Evolutionary conservation across 2,113 vertebrate species (phyloP).

Genomic region (Thinocorus orbignyianus): DNA sequence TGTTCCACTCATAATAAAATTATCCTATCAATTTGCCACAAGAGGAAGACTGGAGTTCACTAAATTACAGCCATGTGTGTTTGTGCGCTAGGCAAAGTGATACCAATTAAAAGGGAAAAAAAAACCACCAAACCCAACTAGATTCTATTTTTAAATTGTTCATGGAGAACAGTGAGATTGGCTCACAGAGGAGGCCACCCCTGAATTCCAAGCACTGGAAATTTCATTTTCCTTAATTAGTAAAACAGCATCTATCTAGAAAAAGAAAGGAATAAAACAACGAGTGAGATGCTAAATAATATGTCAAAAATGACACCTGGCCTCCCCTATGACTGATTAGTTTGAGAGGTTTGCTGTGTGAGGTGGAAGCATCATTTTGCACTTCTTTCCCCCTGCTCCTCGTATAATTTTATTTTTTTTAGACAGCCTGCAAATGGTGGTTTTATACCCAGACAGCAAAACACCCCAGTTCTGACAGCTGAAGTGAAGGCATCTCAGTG

Average conservation of each 20-base stretch:
- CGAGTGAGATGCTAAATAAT: conserved; percentile 70
- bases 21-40: conserved; percentile 80
- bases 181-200: conserved; percentile 49
- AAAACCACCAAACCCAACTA: background rate
- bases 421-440: conserved; percentile 51
- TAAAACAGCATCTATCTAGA: conserved; percentile 54
- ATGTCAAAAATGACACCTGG: conserved; percentile 75
- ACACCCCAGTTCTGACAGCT: conserved; percentile 56
- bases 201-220: conserved; percentile 55
- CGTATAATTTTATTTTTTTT: background rate
- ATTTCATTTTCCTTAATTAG: conserved; percentile 76
- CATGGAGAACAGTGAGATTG: conserved; percentile 27
- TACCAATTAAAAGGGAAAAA: conserved; percentile 66
- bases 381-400: background rate
- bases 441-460: conserved; percentile 53
- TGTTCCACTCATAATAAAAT: conserved; percentile 80
- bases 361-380: conserved; percentile 40
- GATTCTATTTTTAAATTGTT: conserved; percentile 67
- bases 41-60: conserved; percentile 76
- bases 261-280: conserved; percentile 54
- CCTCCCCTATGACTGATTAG: conserved; percentile 73
- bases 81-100: conserved; percentile 70
- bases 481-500: conserved; percentile 44
- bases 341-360: conserved; percentile 70
- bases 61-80: conserved; percentile 76